phyloP scores from a whole-genome alignment of 2,797 vertebrate species.

The Poecilia picta region DNA sequence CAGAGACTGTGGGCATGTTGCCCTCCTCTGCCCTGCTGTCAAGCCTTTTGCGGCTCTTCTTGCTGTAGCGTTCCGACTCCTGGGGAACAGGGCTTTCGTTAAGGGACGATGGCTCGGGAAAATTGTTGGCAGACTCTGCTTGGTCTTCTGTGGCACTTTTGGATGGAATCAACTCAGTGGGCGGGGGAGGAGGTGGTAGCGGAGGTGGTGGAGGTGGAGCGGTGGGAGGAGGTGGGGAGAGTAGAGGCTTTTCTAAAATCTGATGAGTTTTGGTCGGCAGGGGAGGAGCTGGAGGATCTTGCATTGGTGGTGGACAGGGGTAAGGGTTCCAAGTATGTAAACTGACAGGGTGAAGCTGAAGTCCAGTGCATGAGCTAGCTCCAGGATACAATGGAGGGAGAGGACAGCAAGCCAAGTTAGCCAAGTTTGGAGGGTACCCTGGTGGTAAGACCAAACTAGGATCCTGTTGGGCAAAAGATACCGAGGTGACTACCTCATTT shows the following conservation, averaged over 20 bases:
- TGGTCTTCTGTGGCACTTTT: constrained; percentile 88
- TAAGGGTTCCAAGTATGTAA: constrained; percentile 96
- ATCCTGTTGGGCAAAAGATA: constrained; percentile 90
- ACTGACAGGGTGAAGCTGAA: constrained; percentile 92
- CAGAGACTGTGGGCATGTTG: constrained; percentile 88
- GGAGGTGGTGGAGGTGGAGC: constrained; percentile 81
- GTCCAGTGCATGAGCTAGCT: constrained; percentile 89
- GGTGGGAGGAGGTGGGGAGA: constrained; percentile 85
- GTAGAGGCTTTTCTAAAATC: constrained; percentile 90
- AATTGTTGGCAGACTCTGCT: constrained; percentile 90
- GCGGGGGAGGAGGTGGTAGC: constrained; percentile 80
- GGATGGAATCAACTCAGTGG: constrained; percentile 84
- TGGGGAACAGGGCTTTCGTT: constrained; percentile 93
- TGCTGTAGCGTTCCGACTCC: constrained; percentile 91
- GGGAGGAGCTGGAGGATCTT: constrained; percentile 85
- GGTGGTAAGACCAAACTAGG: constrained; percentile 87
- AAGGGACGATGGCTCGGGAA: constrained; percentile 92
- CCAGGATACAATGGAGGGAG: constrained; percentile 98
- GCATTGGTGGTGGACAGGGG: constrained; percentile 88
- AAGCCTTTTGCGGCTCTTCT: constrained; percentile 93
- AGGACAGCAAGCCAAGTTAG: constrained; percentile 91
- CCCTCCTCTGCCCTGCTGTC: constrained; percentile 93
- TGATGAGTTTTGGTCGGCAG: constrained; percentile 79
- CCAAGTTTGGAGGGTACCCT: constrained; percentile 88
- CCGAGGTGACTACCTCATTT: constrained; percentile 85